phyloP scores from a whole-genome alignment of 2,888 invertebrate genomes.

The Allolobophora icterica region DNA sequence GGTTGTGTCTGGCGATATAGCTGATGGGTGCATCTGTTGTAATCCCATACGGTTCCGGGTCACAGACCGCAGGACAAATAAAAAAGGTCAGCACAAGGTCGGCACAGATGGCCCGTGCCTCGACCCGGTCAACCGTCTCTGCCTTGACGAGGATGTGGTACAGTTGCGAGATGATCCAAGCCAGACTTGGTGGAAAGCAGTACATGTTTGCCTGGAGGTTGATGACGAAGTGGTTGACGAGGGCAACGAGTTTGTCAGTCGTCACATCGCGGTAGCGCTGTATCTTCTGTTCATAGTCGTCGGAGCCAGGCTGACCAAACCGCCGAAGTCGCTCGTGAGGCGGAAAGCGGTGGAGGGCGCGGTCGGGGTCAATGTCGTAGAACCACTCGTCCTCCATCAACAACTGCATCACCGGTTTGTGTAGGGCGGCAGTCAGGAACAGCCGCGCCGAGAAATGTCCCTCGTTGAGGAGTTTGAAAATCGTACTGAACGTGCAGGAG shows the following conservation, averaged over 20 bases:
- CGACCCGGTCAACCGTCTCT: conserved; percentile 50
- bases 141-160: conserved; percentile 69
- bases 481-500: conserved; percentile 83
- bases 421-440: conserved; percentile 88
- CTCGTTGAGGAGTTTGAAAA: conserved; percentile 88
- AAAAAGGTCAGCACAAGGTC: conserved; percentile 91
- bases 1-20: conserved; percentile 84
- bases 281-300: conserved; percentile 77
- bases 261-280: conserved; percentile 79
- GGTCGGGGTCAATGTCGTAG: conserved; percentile 88
- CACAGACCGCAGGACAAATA: conserved; percentile 93
- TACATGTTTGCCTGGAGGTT: conserved; percentile 79
- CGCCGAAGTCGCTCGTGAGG: conserved; percentile 71
- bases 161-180: conserved; percentile 89
- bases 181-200: conserved; percentile 84
- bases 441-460: conserved; percentile 87
- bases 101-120: conserved; percentile 77
- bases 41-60: conserved; percentile 93
- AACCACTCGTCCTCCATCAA: conserved; percentile 89
- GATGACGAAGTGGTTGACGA: conserved; percentile 81
- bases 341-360: conserved; percentile 74
- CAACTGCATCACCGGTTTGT: conserved; percentile 86
- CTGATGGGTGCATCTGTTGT: conserved; percentile 87
- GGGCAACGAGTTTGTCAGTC: conserved; percentile 75
- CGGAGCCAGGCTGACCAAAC: conserved; percentile 79